Evolutionary conservation across 2,113 vertebrate species (phyloP).

Genomic region (Pseudorhombus dupliciocellatus): DNA sequence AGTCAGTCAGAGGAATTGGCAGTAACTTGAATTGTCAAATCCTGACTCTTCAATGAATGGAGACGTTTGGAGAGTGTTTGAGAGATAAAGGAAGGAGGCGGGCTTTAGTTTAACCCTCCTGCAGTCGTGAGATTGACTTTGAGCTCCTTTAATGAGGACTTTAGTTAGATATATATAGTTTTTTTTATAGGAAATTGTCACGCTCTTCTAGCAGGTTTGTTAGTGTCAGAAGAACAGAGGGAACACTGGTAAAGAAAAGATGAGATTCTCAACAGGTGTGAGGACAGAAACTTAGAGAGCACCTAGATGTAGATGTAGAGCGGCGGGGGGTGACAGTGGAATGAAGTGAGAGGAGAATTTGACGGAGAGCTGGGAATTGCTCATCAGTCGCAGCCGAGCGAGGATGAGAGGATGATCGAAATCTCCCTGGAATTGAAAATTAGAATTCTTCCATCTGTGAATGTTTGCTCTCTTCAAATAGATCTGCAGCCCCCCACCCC

Average conservation of each 20-base stretch:
- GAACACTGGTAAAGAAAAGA: neutral
- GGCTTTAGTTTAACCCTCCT: too few relatives aligned
- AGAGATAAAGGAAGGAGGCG: too few relatives aligned
- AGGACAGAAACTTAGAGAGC: slow-evolving; percentile 5
- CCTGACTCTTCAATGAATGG: too few relatives aligned
- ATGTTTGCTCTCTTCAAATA: slow-evolving; percentile 33
- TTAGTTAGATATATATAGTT: neutral
- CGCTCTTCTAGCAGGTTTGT: too few relatives aligned
- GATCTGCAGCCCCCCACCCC: neutral
- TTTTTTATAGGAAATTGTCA: too few relatives aligned
- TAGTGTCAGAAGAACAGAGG: neutral
- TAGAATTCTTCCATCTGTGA: neutral
- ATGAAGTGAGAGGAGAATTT: slow-evolving; percentile 26
- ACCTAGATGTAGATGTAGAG: neutral
- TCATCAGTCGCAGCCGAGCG: slow-evolving; percentile 40
- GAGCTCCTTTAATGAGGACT: too few relatives aligned
- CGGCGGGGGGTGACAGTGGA: neutral
- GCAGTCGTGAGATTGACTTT: too few relatives aligned
- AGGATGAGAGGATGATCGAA: slow-evolving; percentile 19
- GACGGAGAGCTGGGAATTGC: slow-evolving; percentile 21
- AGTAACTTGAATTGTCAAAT: neutral
- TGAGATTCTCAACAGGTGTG: neutral
- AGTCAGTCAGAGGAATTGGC: slow-evolving; percentile 26
- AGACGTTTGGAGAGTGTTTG: too few relatives aligned
- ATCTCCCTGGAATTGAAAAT: slow-evolving; percentile 21